These are phyloP conservation scores for Rhynchonycteris naso DNA, from an alignment of 2,797 vertebrate species.

Conservation along the genomic window DNA sequence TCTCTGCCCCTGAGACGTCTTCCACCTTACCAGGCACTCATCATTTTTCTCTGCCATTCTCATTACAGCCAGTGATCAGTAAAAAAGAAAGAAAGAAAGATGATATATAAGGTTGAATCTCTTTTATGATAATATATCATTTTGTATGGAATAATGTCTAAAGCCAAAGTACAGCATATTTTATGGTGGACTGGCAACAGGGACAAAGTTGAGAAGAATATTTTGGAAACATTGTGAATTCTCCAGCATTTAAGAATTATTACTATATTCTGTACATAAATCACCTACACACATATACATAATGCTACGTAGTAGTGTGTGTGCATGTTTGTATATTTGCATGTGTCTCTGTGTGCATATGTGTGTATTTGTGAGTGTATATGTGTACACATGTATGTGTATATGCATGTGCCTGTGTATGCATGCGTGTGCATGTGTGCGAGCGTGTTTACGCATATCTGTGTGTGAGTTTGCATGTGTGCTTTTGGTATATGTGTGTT, in stretches of 20 bases:
- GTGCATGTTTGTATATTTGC: too few species aligned
- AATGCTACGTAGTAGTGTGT: neutral
- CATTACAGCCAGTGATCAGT: neutral
- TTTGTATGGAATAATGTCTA: neutral
- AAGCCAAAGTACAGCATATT: neutral
- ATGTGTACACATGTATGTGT: neutral
- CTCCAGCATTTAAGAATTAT: neutral
- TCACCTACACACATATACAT: neutral
- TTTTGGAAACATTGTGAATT: neutral
- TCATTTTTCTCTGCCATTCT: neutral
- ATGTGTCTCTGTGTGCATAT: rapidly evolving
- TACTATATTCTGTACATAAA: neutral
- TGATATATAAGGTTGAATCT: neutral
- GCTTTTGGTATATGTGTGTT: neutral
- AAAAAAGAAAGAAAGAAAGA: neutral
- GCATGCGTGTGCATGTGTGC: neutral
- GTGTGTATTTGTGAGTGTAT: rapidly evolving
- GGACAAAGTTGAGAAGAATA: neutral
- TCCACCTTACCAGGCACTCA: rapidly evolving
- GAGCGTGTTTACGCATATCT: too few species aligned
- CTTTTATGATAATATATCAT: neutral
- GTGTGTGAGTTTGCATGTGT: rapidly evolving
- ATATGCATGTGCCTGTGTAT: neutral
- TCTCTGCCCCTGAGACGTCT: neutral
- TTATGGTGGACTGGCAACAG: neutral